Base-by-base conservation (phyloP, 2,113 vertebrate genomes). In the Pionites leucogaster region DNA sequence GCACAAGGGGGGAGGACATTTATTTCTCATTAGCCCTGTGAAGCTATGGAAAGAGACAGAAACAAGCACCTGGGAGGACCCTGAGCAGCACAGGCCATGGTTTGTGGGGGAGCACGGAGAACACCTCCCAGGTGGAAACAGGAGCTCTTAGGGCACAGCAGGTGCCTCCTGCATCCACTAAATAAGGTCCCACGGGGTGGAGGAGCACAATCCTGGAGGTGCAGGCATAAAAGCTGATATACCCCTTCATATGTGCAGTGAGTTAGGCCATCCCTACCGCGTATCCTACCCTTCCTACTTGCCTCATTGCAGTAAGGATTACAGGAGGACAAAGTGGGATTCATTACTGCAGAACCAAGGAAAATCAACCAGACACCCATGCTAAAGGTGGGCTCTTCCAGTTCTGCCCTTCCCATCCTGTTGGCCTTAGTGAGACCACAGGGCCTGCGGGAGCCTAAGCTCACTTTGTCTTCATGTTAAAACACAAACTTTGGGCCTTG, bases 351-450 rank as follows among this genome's bases (percentile, higher is more conserved):
- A 9, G 9, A 70, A 41, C 33, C 44, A 39, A 67, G 41, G 41
- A 39, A 55, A 50, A 65, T 41, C 28, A 50, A 52, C 20, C 69
- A 67, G n/a, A 29, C 9, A 8, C 1, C 18, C 10, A 12, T 1
- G 18, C 7, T 25, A n/a, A 41, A 11, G 39, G 33, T 24, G 57
- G 33, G 59, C 7, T 57, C 35, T 49, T 52, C 63, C 11, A 2
- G 37, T 53, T n/a, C 60, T 82, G 74, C 60, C 24, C 31, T 53
- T 78, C 35, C 60, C 46, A 17, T 15, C 42, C 64, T 41, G 37
- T 13, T 0, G 0, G 37, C 35, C 25, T 33, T 8, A 82, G 76
- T 0, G 0, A 91, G 55, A 41, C 69, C 13, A 7, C 49, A 83
- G 35, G 33, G 83, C 15, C 9, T 37, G 24, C 0, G 17, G 37